These are phyloP conservation scores for Cavia porcellus DNA, from an alignment of 2,113 vertebrate genomes.

Conservation along the genomic window DNA sequence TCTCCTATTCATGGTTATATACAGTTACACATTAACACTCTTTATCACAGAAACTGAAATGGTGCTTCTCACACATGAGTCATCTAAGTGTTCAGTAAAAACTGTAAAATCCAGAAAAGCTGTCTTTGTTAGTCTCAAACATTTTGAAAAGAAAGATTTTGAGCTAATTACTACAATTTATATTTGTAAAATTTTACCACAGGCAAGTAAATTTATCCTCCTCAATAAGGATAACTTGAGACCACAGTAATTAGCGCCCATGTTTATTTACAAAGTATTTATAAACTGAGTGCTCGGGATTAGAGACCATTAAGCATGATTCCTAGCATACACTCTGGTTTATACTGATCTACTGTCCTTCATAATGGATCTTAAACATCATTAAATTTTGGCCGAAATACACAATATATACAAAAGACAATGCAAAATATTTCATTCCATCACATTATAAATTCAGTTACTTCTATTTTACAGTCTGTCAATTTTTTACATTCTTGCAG, in stretches of 20 bases:
- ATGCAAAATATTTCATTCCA: background rate
- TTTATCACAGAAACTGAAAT: background rate
- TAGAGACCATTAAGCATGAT: background rate
- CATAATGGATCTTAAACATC: background rate
- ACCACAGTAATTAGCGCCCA: background rate
- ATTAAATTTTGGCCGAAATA: background rate
- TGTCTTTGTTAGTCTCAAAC: background rate
- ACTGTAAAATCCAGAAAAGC: background rate
- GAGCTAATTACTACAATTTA: background rate
- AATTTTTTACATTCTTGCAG: background rate
- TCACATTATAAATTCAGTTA: background rate
- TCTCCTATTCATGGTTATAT: background rate
- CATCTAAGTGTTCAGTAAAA: background rate
- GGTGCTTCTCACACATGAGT: background rate
- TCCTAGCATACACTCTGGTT: background rate
- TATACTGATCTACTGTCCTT: background rate
- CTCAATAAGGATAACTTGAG: background rate
- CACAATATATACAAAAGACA: background rate
- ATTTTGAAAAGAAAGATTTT: background rate
- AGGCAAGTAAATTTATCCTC: background rate
- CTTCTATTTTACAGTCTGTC: background rate
- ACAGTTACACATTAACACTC: background rate
- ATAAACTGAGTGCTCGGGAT: background rate
- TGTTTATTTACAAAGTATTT: background rate
- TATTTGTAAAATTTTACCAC: background rate